Conservation (phyloP, 1,140 invertebrate species). For the Drosophila funebris region DNA sequence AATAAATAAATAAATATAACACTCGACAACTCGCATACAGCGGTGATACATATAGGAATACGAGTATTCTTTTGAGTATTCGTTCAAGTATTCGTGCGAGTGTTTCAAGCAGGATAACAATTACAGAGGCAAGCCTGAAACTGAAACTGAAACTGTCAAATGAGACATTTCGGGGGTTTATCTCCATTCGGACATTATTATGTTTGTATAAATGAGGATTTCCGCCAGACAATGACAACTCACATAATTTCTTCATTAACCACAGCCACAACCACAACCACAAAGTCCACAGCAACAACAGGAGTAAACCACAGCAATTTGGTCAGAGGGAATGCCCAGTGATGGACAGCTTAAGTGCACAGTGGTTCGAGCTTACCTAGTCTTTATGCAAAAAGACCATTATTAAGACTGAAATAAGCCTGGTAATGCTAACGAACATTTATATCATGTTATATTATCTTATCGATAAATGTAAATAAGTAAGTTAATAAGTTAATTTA, state of each 20-base stretch:
- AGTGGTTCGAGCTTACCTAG: slow-evolving; percentile 2
- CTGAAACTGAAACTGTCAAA: background rate
- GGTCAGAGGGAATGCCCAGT: slow-evolving; percentile 6
- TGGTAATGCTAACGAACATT: too few species aligned
- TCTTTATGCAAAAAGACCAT: too few species aligned
- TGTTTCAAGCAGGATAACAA: background rate
- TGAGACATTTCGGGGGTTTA: background rate
- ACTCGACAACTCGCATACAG: slow-evolving; percentile 3
- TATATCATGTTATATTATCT: background rate
- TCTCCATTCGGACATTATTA: slow-evolving; percentile 1
- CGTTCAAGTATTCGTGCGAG: background rate
- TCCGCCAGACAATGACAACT: slow-evolving; percentile 16
- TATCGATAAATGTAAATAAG: too few species aligned
- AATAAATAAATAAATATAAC: slow-evolving; percentile 35
- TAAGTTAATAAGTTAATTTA: too few species aligned
- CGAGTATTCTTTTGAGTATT: background rate
- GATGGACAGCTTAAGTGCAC: slow-evolving; percentile 20
- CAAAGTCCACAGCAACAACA: slow-evolving; percentile 6
- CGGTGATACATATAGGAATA: background rate
- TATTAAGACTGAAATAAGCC: too few species aligned
- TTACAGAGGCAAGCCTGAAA: background rate
- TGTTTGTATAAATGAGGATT: background rate
- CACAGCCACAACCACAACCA: slow-evolving; percentile 11
- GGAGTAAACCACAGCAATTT: slow-evolving; percentile 34
- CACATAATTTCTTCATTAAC: slow-evolving; percentile 44